Evolutionary conservation across 2,888 invertebrate species (phyloP), one percentile per base, ranked within the genome.

Genomic region (Coleophora flavipennella): DNA sequence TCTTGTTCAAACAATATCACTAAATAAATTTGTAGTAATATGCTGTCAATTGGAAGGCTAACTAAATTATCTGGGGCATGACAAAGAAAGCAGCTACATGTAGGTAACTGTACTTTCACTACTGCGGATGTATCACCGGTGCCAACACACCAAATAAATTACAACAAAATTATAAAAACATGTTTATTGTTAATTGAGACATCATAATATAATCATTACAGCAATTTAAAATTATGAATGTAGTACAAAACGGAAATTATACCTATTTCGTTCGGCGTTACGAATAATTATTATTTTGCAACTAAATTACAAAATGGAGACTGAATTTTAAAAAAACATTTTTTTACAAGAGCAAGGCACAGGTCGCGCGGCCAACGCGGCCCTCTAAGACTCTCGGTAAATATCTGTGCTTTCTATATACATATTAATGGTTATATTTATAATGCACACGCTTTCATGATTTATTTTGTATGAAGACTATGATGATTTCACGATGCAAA

Each of bases 371-470:
- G 70, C 68, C 70, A 62, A 48, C 51, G 49, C 45, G 62, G 72
- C 70, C 20, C 73, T 63, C 51, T 46, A 48, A 53, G 55, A 50
- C 60, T 81, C 83, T 81, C 81, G 79, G 70, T 83, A 80, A 53
- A 81, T 75, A 63, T 81, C 81, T 58, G 73, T 81, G 76, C 80
- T 80, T 71, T 80, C 76, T 76, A 84, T 70, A 77, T 83, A 84
- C 83, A 84, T 84, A 72, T 72, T 80, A 60, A 63, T 70, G 20
- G 20, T 31, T 69, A 68, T 61, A 67, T 64, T 69, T 67, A 68
- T 62, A 67, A 77, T 70, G 63, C 70, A 76, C 71, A 70, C 76
- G 70, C 54, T 74, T 67, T 76, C 75, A 77, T 73, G n/a, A n/a
- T 20, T 20, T 20, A 20, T 20, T 20, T 20, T 20, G 20, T 20